phyloP scores from a whole-genome alignment of 1,140 invertebrate genomes.

The Macrosteles quadrilineatus region DNA sequence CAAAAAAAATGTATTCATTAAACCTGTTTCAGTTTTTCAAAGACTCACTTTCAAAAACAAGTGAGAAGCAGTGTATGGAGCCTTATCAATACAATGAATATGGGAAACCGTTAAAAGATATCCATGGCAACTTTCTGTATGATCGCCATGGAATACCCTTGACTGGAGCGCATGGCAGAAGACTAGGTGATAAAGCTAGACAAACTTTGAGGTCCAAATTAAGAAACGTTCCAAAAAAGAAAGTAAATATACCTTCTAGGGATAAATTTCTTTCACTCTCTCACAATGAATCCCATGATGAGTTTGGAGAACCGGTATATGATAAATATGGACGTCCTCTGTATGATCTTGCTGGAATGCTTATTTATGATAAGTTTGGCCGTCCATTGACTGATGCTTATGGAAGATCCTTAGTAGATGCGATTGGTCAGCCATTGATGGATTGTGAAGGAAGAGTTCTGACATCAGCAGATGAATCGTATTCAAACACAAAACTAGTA shows the following conservation, averaged over 20 bases:
- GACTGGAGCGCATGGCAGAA: slow-evolving; percentile 23
- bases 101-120: slow-evolving; percentile 22
- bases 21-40: slow-evolving; percentile 4
- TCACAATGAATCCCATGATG: neutral
- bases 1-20: slow-evolving; percentile 1
- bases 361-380: slow-evolving; percentile 26
- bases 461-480: neutral
- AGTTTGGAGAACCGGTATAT: slow-evolving; percentile 11
- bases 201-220: neutral
- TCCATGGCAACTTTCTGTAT: slow-evolving; percentile 19
- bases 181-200: slow-evolving; percentile 4
- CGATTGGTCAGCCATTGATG: slow-evolving; percentile 18
- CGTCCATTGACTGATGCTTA: slow-evolving; percentile 22
- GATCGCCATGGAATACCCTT: slow-evolving; percentile 31
- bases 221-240: slow-evolving; percentile 15
- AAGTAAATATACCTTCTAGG: neutral
- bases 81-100: slow-evolving; percentile 3
- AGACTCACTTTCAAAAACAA: neutral
- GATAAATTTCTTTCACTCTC: neutral
- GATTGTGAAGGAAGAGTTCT: slow-evolving; percentile 10
- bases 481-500: neutral
- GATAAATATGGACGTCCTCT: slow-evolving; percentile 32
- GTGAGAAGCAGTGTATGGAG: neutral
- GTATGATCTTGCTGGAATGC: slow-evolving; percentile 22
- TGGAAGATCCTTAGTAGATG: slow-evolving; percentile 13